Evolutionary conservation across 2,888 invertebrate genomes (phyloP).

Genomic region (Drosophila multiciliata): DNA sequence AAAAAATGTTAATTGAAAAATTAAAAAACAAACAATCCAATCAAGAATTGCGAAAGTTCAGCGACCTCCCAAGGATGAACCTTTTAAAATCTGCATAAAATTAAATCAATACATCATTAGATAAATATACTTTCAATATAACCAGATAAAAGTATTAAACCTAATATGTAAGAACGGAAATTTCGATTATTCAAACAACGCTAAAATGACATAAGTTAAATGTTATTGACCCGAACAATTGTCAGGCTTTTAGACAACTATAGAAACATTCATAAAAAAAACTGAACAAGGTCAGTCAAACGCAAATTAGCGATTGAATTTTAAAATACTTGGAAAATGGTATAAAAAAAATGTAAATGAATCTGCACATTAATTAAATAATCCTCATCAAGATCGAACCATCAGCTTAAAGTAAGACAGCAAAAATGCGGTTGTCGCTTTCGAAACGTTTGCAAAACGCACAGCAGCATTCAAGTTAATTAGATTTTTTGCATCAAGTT

Average conservation of each 20-base stretch:
- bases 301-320: not conserved
- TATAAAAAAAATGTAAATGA: not conserved
- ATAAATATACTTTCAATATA: not conserved
- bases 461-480: constrained; percentile 57
- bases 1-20: not conserved
- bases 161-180: constrained; percentile 7
- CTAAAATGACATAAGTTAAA: constrained; percentile 1
- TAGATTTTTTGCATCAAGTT: constrained; percentile 38
- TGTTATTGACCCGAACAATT: constrained; percentile 5
- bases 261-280: not conserved
- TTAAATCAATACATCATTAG: not conserved
- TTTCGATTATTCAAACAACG: constrained; percentile 16
- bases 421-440: constrained; percentile 18
- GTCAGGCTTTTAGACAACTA: not conserved
- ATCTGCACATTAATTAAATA: constrained; percentile 1
- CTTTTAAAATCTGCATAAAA: not conserved
- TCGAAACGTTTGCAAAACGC: constrained; percentile 60
- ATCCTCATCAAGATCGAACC: constrained; percentile 6
- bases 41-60: constrained; percentile 12
- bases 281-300: not conserved
- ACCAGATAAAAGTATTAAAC: not conserved
- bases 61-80: not conserved
- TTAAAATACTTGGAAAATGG: not conserved
- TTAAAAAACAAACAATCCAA: not conserved
- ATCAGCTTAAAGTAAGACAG: constrained; percentile 8